Evolutionary conservation across 2,113 vertebrate genomes (phyloP), one percentile per base, ranked within the genome.

Genomic region (Lepisosteus osseus): DNA sequence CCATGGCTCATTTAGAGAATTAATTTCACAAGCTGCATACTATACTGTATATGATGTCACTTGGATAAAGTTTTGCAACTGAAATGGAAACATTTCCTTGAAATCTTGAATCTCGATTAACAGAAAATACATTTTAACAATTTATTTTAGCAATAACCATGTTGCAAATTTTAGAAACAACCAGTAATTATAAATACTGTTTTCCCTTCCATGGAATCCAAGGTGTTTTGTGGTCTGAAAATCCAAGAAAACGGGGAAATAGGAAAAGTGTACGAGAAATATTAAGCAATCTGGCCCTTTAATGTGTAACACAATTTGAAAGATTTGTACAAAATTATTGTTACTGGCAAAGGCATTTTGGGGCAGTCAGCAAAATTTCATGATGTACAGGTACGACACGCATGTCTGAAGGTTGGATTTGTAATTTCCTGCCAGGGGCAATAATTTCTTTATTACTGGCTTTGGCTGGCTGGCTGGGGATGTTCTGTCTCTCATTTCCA

Each of bases 341-440:
- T 80, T 85, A 72, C 78, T 90, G 87, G 88, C 86, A 85, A 8
- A 65, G 72, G 43, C 61, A 45, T 77, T 86, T 75, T 83, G 77
- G 84, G 74, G 79, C 76, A 84, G 79, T 88, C 88, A 83, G 78
- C 74, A 70, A 72, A 72, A 78, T 72, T 74, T 65, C 57, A 72
- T 72, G 77, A 87, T 87, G 83, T 82, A 83, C 81, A 83, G 71
- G 77, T 80, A 84, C 74, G 82, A 86, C 84, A 87, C 75, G 82
- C 71, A 70, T 64, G 63, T 80, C 77, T 80, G 81, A 80, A 73
- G 69, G 74, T 54, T 7, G 64, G 75, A 77, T 79, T 77, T 85
- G 84, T 83, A 78, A 87, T 90, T 90, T 88, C 81, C 86, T 87
- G 85, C 84, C 84, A 82, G 80, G 76, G 66, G 61, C 76, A 77